Conservation (phyloP, 2,797 vertebrate genomes). For the Falco biarmicus region DNA sequence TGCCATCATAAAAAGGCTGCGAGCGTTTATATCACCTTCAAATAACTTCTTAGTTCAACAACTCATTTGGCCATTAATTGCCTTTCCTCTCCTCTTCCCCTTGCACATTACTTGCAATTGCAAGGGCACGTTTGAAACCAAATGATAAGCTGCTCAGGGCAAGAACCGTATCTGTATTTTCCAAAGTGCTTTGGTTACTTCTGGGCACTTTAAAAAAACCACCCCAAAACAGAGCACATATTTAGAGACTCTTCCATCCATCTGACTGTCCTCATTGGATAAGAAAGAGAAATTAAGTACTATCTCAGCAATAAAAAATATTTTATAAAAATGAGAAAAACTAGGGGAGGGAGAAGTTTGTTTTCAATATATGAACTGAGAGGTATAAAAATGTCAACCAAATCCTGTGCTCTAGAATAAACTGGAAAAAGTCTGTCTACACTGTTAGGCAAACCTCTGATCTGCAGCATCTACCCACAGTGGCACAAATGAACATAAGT, state of each 20-base stretch:
- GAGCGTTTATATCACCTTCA: constrained; percentile 19
- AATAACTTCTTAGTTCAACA: constrained; percentile 44
- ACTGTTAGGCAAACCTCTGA: not conserved
- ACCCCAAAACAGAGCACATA: fast-evolving
- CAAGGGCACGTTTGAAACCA: constrained; percentile 8
- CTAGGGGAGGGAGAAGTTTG: not conserved
- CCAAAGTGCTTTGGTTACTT: constrained; percentile 43
- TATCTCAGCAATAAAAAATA: not conserved
- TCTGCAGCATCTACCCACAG: not conserved
- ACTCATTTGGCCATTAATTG: constrained; percentile 49
- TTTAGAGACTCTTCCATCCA: not conserved
- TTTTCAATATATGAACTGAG: not conserved
- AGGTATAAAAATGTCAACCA: not conserved
- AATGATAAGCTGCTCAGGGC: constrained; percentile 46
- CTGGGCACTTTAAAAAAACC: not conserved
- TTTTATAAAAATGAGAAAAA: not conserved
- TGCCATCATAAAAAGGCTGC: not conserved
- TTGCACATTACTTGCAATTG: not conserved
- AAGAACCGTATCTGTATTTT: constrained; percentile 17
- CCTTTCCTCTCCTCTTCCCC: constrained; percentile 1
- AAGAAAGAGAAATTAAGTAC: not conserved
- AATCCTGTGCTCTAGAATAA: not conserved
- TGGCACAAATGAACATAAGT: not conserved
- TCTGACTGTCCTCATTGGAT: not conserved
- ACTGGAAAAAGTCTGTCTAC: not conserved